Conservation (phyloP, 2,797 vertebrate species). For the Epinephelus malabaricus region DNA sequence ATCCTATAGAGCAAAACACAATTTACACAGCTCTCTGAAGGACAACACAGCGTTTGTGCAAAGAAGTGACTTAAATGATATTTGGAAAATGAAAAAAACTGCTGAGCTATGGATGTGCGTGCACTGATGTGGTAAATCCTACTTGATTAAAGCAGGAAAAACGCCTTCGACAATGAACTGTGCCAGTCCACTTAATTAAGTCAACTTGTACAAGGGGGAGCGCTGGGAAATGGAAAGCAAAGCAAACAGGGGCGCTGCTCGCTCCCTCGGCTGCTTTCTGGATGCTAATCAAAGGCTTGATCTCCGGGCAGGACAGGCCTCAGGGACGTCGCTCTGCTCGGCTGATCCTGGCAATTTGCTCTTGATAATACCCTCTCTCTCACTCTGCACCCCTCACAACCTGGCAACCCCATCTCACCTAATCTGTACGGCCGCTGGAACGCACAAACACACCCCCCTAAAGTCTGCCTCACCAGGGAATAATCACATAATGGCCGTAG, state of each 20-base stretch:
- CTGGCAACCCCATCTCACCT: conserved; percentile 61
- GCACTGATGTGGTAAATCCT: conserved; percentile 85
- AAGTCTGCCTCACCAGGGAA: conserved; percentile 64
- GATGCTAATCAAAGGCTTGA: conserved; percentile 84
- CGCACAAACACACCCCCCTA: conserved; percentile 45
- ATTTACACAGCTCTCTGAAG: conserved; percentile 27
- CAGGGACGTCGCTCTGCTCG: conserved; percentile 77
- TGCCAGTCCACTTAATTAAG: conserved; percentile 86
- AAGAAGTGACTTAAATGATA: conserved; percentile 49
- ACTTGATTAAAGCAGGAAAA: conserved; percentile 85
- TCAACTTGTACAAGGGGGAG: conserved; percentile 76
- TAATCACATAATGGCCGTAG: conserved; percentile 67
- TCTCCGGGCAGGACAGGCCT: conserved; percentile 78
- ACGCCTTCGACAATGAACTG: conserved; percentile 79
- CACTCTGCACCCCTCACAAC: conserved; percentile 48
- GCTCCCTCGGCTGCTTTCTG: conserved; percentile 71
- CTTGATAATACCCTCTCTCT: conserved; percentile 73
- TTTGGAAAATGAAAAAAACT: conserved; percentile 64
- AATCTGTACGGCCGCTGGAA: conserved; percentile 61
- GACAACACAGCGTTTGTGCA: conserved; percentile 40
- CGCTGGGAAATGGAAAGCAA: conserved; percentile 80
- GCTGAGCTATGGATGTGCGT: conserved; percentile 71
- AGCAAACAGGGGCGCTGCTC: conserved; percentile 77
- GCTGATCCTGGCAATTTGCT: conserved; percentile 86
- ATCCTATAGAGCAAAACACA: conserved; percentile 28